Evolutionary conservation across 2,113 vertebrate genomes (phyloP), one percentile per base, ranked within the genome.

Genomic region (Aramus guarauna): DNA sequence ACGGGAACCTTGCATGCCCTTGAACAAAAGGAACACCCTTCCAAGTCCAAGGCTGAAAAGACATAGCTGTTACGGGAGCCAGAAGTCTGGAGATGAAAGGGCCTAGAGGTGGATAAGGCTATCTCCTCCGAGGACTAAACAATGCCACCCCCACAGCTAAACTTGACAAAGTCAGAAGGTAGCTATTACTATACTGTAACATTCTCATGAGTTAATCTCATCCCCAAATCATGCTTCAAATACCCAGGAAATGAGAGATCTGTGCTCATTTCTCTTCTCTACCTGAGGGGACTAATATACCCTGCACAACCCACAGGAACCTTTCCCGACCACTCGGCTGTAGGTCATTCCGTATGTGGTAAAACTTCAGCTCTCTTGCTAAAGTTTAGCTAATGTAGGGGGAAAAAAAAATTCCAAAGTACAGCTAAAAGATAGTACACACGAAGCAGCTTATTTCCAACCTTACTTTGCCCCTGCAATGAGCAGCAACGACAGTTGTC

Each of bases 21-120:
- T 12, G 53, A 76, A 59, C 15, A 29, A 69, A 64, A 36, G 13
- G 2, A 17, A 32, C 48, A 29, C 20, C 9, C 22, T 87, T 41
- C 20, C 56, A 64, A 37, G 43, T 14, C 26, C 67, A 55, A 23
- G 32, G 32, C 24, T 71, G 52, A 34, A 79, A 48, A 55, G 48
- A 16, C 0, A 5, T 0, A 67, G 43, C 59, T 68, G 9, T 56
- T 43, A 37, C 1, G 2, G 45, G 36, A 52, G 20, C 16, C 80
- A 80, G 39, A 67, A 58, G 17, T 9, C 43, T 48, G 48, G 37
- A 68, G 34, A 27, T 18, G 22, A 43, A 37, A 74, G 43, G 21
- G 45, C 27, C n/a, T 39, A 17, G 2, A 41, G 23, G 48, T 16
- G 74, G 60, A 34, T 1, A 11, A 8, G 9, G 20, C 50, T 52